phyloP scores from a whole-genome alignment of 2,113 vertebrate genomes.

The Cettia cetti region DNA sequence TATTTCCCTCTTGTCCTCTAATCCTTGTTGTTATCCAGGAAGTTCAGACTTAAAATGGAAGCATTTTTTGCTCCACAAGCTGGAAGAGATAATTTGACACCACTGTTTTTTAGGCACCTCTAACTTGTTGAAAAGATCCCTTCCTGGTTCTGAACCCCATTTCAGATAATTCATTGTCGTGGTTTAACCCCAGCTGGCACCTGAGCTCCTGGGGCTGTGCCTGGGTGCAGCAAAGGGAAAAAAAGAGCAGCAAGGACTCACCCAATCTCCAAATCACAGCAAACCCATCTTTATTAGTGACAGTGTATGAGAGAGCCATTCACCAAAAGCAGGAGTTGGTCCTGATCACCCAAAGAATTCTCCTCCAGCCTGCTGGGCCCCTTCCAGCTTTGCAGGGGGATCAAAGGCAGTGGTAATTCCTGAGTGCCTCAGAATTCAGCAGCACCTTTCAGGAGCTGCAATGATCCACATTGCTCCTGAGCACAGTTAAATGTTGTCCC shows the following conservation, averaged over 20 bases:
- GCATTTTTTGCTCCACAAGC: neutral
- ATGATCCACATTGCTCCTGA: neutral
- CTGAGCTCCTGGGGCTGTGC: neutral
- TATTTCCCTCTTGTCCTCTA: neutral
- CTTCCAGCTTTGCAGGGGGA: neutral
- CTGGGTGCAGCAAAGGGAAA: neutral
- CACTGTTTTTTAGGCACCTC: neutral
- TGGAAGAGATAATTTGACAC: neutral
- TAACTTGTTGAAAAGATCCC: neutral
- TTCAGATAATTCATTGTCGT: neutral
- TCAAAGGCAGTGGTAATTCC: neutral
- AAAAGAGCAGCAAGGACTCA: neutral
- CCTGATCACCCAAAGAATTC: neutral
- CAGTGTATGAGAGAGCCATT: neutral
- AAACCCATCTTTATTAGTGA: neutral
- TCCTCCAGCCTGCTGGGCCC: neutral
- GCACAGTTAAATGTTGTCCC: neutral
- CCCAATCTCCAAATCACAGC: neutral
- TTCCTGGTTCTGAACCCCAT: neutral
- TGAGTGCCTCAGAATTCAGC: neutral
- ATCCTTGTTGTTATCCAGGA: neutral
- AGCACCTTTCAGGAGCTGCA: neutral
- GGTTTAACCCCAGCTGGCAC: neutral
- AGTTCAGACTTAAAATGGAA: neutral
- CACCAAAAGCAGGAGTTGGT: neutral